Base-by-base conservation (phyloP, 2,888 invertebrate species). In the Lypha dubia region DNA sequence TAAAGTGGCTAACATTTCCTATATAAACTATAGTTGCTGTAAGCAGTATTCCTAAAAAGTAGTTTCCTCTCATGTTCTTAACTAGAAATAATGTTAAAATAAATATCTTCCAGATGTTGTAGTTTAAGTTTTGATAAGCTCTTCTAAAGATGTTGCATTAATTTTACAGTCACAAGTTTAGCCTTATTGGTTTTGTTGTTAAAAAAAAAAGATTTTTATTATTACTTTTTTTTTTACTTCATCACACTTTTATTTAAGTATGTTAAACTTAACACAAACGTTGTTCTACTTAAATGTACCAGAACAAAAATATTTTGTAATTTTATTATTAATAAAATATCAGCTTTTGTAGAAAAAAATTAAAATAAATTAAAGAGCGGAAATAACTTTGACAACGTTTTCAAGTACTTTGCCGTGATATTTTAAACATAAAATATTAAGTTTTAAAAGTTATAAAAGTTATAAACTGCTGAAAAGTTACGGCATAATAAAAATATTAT, bases 381-480 rank as follows among this genome's bases (percentile, higher is more conserved):
- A 74, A 62, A 74, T 74, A 51, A 74, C 58, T 74, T 74, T 74
- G 62, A 62, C 62, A 74, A 74, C 62, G 60, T 73, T 38, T 60
- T 32, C 58, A 60, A 46, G 35, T 74, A 74, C 24, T 49, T 38
- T 17, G 17, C n/a, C 41, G 56, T 20, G 24, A 41, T 5, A 41
- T 17, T 44, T 24, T 6, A 24, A 13, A 17, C 7, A 13, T 44
- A 7, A 70, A 70, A 17, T 28, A 11, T 1, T 38, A 13, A 28
- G 53, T 70, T 70, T 9, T n/a, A n/a, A n/a, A n/a, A n/a, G n/a
- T n/a, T n/a, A n/a, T 6, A 11, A 41, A 20, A 49, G 9, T 49
- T 49, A 17, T 49, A 20, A 49, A 49, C 20, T 49, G 20, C 9
- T 9, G 20, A 49, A 17, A 4, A 20, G 20, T 9, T 49, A 20